Evolutionary conservation across 2,113 vertebrate genomes (phyloP).

Genomic region (Oncorhynchus mykiss): DNA sequence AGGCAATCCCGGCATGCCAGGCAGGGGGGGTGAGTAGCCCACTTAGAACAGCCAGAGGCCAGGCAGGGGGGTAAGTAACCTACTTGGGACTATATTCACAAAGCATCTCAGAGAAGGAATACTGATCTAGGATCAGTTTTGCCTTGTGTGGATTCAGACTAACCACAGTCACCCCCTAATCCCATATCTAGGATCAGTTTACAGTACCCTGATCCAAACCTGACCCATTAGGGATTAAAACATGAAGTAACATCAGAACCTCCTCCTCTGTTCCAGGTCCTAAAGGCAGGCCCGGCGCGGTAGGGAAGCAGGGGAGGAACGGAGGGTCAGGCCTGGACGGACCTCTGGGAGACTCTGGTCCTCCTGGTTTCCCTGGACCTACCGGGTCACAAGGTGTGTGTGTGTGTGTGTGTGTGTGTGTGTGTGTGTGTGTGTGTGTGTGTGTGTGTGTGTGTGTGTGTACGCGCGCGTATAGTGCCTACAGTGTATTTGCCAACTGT

Average conservation of each 20-base stretch:
- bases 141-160: too few species aligned
- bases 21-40: not conserved
- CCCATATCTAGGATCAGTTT: too few species aligned
- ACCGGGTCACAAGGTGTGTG: constrained; percentile 81
- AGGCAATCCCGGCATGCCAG: not conserved
- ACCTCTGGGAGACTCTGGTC: constrained; percentile 78
- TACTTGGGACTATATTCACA: too few species aligned
- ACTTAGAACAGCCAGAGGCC: not conserved
- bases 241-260: not conserved
- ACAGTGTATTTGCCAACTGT: not conserved
- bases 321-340: constrained; percentile 80
- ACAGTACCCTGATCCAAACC: too few species aligned
- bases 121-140: too few species aligned
- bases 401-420: not conserved
- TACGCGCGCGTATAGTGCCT: not conserved
- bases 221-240: too few species aligned
- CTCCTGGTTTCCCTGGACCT: constrained; percentile 77
- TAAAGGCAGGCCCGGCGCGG: constrained; percentile 80
- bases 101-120: too few species aligned
- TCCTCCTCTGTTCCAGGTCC: constrained; percentile 64
- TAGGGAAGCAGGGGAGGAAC: constrained; percentile 79
- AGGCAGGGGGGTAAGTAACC: not conserved
- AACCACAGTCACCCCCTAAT: too few species aligned
- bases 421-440: constrained; percentile 44
- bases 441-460: not conserved